Base-by-base conservation (phyloP, 2,113 vertebrate species). In the Cottus gobio region DNA sequence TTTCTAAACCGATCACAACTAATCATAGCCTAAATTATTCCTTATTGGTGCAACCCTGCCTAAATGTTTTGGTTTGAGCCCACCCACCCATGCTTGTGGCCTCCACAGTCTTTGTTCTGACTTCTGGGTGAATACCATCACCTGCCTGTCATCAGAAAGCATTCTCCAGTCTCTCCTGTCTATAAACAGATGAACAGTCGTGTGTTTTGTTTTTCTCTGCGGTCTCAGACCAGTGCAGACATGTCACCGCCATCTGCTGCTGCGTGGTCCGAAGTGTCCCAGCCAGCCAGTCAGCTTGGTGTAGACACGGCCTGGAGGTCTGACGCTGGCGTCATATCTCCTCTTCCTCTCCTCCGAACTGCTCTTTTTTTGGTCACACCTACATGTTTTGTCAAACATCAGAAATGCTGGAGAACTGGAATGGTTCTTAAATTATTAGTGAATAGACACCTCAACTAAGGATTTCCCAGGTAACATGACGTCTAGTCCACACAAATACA, bases 221-320 rank as follows among this genome's bases (percentile, higher is more conserved):
- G n/a, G 61, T 57, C 65, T 62, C 18, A 48, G 56, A 79, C 83
- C 71, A 66, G 13, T 52, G 83, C 74, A 81, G 58, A 83, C 73
- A 82, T 83, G 81, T 86, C 86, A 75, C 56, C 31, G 46, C 86
- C 84, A 86, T 83, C 79, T 90, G 84, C 58, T 77, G 78, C 81
- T 52, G 61, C 75, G 30, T 61, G 72, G 71, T 79, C 58, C 64
- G 64, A 70, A 58, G 75, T 71, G 76, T 83, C 72, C 67, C 34
- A 66, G 78, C 46, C 16, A 10, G 52, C 60, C 61, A 22, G 64
- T 31, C 52, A 79, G 62, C 58, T 61, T 67, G 42, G 52, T 71
- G 37, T 18, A 60, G 48, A 34, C 44, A 61, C 7, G 34, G n/a
- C n/a, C 50, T 4, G 48, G 36, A 42, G 64, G n/a, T n/a, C 31